phyloP scores from a whole-genome alignment of 2,888 invertebrate species.

The Heteropelma amictum region DNA sequence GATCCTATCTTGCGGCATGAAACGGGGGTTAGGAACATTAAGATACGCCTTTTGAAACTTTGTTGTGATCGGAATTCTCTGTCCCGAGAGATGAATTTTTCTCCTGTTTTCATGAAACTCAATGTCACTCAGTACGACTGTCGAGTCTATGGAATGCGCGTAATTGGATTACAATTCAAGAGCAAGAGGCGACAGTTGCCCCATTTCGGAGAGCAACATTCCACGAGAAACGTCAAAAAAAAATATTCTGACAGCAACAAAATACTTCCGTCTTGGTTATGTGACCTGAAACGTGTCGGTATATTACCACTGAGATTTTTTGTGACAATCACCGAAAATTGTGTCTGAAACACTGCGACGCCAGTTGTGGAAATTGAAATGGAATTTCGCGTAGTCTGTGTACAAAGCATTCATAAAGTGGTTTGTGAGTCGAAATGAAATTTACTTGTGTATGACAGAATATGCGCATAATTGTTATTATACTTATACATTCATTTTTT shows the following conservation, averaged over 20 bases:
- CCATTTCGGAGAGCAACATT: neutral
- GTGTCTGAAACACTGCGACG: too few species aligned
- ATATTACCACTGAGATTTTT: neutral
- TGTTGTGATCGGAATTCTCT: neutral
- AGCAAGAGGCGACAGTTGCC: neutral
- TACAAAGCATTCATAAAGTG: too few species aligned
- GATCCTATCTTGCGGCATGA: neutral
- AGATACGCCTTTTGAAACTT: neutral
- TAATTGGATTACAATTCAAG: conserved; percentile 10
- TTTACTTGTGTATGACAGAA: too few species aligned
- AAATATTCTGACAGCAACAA: conserved; percentile 7
- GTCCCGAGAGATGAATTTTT: too few species aligned
- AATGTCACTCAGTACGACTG: neutral
- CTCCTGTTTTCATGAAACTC: too few species aligned
- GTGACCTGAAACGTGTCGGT: neutral
- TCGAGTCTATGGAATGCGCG: neutral
- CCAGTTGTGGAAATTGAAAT: too few species aligned
- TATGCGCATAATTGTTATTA: too few species aligned
- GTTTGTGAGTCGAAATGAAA: too few species aligned
- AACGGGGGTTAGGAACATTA: conserved; percentile 10
- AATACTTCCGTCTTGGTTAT: neutral
- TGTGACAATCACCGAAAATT: neutral
- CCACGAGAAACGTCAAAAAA: neutral
- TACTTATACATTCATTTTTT: too few species aligned
- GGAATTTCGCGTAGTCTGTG: too few species aligned